phyloP scores from a whole-genome alignment of 2,888 invertebrate genomes.

The Cylloceria caligata region DNA sequence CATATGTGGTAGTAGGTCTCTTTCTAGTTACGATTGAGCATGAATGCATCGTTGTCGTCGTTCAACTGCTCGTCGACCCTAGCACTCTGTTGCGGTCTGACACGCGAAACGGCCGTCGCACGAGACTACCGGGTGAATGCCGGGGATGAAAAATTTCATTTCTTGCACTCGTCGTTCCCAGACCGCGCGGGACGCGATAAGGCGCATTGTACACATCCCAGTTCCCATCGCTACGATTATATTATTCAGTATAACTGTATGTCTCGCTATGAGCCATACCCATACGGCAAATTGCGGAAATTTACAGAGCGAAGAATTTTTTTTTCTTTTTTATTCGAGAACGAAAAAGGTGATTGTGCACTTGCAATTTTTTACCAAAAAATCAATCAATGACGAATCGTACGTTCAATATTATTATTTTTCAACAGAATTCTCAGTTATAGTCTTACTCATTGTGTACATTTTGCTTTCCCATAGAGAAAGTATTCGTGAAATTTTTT shows the following conservation, averaged over 20 bases:
- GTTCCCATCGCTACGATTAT: conserved; percentile 2
- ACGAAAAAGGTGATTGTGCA: neutral
- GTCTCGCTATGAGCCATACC: neutral
- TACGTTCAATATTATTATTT: neutral
- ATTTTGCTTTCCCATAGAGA: neutral
- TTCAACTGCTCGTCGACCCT: conserved; percentile 9
- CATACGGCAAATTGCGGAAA: conserved; percentile 7
- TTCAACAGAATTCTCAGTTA: neutral
- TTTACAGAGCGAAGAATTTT: conserved; percentile 8
- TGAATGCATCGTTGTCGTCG: conserved; percentile 28
- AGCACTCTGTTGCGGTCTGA: conserved; percentile 31
- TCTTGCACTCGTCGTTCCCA: conserved; percentile 46
- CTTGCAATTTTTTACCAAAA: neutral
- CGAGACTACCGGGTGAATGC: neutral
- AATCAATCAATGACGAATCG: neutral
- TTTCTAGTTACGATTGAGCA: conserved; percentile 25
- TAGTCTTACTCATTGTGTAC: neutral
- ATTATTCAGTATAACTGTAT: neutral
- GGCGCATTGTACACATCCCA: conserved; percentile 38
- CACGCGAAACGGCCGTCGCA: conserved; percentile 37
- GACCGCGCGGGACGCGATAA: conserved; percentile 40
- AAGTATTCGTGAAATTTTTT: too few relatives aligned
- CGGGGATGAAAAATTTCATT: conserved; percentile 56
- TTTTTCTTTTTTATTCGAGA: neutral
- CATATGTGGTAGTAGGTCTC: conserved; percentile 32